phyloP scores from a whole-genome alignment of 2,797 vertebrate species.

The Bradypodion pumilum region DNA sequence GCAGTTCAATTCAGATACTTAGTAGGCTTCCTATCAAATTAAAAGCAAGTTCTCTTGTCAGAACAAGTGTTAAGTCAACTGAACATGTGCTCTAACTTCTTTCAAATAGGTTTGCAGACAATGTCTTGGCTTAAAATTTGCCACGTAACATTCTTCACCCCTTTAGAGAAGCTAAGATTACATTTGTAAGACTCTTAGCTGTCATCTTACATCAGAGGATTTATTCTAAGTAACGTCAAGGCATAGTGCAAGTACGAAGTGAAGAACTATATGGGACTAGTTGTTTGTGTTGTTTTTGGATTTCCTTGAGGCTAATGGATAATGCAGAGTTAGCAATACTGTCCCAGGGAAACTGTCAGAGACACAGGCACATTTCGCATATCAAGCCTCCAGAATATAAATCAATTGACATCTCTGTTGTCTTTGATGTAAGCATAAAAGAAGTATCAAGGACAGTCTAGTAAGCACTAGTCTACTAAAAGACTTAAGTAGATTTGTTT shows the following conservation, averaged over 20 bases:
- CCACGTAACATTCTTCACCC: neutral
- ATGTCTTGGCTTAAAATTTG: slow-evolving; percentile 28
- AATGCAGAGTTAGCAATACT: neutral
- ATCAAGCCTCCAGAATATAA: slow-evolving; percentile 10
- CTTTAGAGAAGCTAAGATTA: neutral
- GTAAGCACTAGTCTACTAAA: neutral
- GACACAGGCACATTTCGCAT: neutral
- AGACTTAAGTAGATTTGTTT: neutral
- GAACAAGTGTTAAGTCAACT: neutral
- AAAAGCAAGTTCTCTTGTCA: slow-evolving; percentile 13
- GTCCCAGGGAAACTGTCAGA: slow-evolving; percentile 19
- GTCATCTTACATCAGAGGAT: neutral
- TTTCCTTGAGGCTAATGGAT: slow-evolving; percentile 12
- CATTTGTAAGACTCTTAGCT: neutral
- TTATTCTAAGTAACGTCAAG: slow-evolving; percentile 9
- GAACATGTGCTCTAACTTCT: neutral
- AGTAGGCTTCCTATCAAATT: neutral
- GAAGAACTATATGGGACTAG: neutral
- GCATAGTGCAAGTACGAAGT: neutral
- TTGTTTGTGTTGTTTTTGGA: neutral
- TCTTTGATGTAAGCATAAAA: slow-evolving; percentile 5
- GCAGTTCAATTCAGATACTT: neutral
- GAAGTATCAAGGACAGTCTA: neutral
- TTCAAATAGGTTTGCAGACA: slow-evolving; percentile 6
- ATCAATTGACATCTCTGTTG: slow-evolving; percentile 17